Conservation (phyloP, 2,797 vertebrate genomes). For the Dallia pectoralis region DNA sequence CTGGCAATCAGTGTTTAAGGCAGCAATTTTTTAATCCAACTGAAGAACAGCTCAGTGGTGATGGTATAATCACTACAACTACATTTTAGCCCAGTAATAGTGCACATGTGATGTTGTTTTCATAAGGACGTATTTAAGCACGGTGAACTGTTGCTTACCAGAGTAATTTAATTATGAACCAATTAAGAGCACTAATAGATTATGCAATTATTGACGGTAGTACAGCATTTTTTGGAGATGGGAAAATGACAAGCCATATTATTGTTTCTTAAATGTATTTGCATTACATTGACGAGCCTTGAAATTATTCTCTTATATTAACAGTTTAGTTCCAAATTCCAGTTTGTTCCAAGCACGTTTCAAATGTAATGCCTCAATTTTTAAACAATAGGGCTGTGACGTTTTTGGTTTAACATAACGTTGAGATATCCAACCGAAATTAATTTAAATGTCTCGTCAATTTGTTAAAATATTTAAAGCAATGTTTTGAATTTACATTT, state of each 20-base stretch:
- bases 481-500: not conserved
- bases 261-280: not conserved
- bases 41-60: not conserved
- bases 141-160: not conserved
- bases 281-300: no score
- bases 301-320: no score
- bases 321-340: not conserved
- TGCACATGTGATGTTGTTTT: not conserved
- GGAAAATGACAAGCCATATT: slow-evolving; percentile 14
- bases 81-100: not conserved
- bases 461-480: not conserved
- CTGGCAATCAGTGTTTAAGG: not conserved
- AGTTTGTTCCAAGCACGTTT: not conserved
- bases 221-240: slow-evolving; percentile 2
- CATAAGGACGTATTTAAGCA: not conserved
- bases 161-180: not conserved
- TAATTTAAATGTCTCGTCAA: not conserved
- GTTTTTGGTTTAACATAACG: not conserved
- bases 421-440: not conserved
- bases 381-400: not conserved
- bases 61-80: not conserved
- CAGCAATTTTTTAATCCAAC: not conserved
- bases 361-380: not conserved
- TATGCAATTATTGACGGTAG: slow-evolving; percentile 32
- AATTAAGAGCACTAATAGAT: slow-evolving; percentile 11